Evolutionary conservation across 2,113 vertebrate species (phyloP).

Genomic region (Stigmatopora nigra): DNA sequence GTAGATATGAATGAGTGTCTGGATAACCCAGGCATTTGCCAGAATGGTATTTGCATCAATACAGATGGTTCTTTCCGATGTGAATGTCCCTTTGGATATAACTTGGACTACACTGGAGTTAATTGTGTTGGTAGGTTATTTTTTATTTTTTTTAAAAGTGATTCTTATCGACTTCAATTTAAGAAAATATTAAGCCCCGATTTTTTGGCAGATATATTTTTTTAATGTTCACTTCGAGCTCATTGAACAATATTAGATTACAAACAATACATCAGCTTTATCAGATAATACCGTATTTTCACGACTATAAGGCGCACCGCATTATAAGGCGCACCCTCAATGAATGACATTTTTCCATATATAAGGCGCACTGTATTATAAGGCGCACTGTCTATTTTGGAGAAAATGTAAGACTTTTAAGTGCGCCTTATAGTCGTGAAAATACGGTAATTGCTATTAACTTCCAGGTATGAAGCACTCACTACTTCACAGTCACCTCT

Average conservation of each 20-base stretch:
- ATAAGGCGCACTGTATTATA: no score
- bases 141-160: background rate
- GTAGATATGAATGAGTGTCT: constrained; percentile 86
- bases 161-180: background rate
- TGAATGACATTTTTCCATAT: no score
- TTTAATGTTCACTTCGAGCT: background rate
- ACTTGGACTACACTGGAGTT: constrained; percentile 83
- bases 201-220: background rate
- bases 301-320: no score
- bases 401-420: no score
- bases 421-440: no score
- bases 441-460: no score
- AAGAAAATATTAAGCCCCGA: background rate
- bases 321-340: no score
- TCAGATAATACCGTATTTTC: no score
- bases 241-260: background rate
- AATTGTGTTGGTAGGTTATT: constrained; percentile 80
- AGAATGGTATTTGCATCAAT: constrained; percentile 84
- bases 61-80: constrained; percentile 92
- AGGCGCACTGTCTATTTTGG: no score
- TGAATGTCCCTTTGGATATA: constrained; percentile 89
- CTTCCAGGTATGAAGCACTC: no score
- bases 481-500: no score
- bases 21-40: constrained; percentile 81
- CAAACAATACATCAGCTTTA: background rate